Conservation (phyloP, 2,888 invertebrate genomes). For the Acrocyrtus sp. region DNA sequence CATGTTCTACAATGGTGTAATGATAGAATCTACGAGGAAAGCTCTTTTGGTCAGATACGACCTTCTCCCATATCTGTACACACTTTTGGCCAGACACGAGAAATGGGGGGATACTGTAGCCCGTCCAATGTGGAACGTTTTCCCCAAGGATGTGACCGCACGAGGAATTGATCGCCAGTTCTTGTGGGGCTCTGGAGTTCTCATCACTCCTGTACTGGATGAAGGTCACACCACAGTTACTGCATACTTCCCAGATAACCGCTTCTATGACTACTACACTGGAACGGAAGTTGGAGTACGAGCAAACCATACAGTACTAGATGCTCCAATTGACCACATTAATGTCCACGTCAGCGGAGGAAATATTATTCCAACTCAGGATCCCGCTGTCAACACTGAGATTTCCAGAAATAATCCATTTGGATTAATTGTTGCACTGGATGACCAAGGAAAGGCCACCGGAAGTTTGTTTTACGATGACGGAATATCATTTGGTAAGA, state of each 20-base stretch:
- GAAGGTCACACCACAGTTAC: conserved; percentile 66
- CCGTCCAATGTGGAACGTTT: conserved; percentile 73
- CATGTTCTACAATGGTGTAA: conserved; percentile 59
- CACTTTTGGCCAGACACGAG: conserved; percentile 72
- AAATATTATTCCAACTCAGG: conserved; percentile 75
- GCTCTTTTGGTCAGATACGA: conserved; percentile 65
- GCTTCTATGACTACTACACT: conserved; percentile 75
- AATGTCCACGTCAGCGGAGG: conserved; percentile 77
- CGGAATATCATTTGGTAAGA: conserved; percentile 61
- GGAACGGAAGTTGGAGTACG: conserved; percentile 63
- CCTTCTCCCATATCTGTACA: conserved; percentile 68
- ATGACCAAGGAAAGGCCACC: conserved; percentile 55
- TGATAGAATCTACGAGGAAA: conserved; percentile 67
- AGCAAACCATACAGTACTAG: conserved; percentile 65
- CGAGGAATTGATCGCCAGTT: conserved; percentile 79
- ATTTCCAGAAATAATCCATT: conserved; percentile 35
- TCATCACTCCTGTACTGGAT: conserved; percentile 78
- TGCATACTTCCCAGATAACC: conserved; percentile 74
- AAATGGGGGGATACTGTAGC: conserved; percentile 78
- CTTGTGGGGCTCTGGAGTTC: conserved; percentile 77
- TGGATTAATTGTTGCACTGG: conserved; percentile 61
- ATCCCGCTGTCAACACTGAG: conserved; percentile 73
- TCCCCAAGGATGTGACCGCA: conserved; percentile 72
- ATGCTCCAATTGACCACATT: conserved; percentile 74
- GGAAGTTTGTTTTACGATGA: conserved; percentile 64